Base-by-base conservation (phyloP, 1,140 invertebrate species). In the Schlechtendalia chinensis region DNA sequence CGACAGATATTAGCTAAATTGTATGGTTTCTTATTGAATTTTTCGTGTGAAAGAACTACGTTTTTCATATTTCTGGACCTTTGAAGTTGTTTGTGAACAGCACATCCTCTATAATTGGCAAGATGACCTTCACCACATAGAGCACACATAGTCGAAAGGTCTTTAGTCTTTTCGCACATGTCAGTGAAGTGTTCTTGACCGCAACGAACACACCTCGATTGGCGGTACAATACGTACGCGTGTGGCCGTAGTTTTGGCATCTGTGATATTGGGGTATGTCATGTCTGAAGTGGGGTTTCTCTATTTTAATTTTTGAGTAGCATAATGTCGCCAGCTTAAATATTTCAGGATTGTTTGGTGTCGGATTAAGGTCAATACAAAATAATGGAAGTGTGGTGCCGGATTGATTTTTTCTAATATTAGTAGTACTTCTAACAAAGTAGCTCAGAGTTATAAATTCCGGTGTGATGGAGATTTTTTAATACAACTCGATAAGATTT, bases 181-280 rank as follows among this genome's bases (percentile, higher is more conserved):
- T 85, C 81, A 14, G 84, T 83, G 22, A 71, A 19, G 69, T 87
- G 86, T 12, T 84, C 56, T 71, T 81, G 65, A 11, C 83, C 85
- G 83, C 85, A 87, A 83, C 86, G 85, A 1, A 87, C 85, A 80
- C 86, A 87, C 39, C 83, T 82, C 10, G 59, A 81, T 69, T 58
- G 24, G 69, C 82, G 83, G 11, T 82, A 77, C 84, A 86, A 65
- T 86, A 84, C 5, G 71, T 45, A 56, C 75, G 61, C 17, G 81
- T 80, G 19, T 82, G 74, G 16, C 63, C 74, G 53, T 67, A 82
- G 50, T 81, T 59, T 82, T 87, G 85, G 79, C 85, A 87, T 19
- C 84, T 82, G 19, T 69, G 81, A 69, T 85, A 86, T 82, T 87
- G 86, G n/a, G 83, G 81, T 14, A 85, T 82, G 32, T 82, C 54